Conservation (phyloP, 1,140 invertebrate species). For the Antheraea mylitta region DNA sequence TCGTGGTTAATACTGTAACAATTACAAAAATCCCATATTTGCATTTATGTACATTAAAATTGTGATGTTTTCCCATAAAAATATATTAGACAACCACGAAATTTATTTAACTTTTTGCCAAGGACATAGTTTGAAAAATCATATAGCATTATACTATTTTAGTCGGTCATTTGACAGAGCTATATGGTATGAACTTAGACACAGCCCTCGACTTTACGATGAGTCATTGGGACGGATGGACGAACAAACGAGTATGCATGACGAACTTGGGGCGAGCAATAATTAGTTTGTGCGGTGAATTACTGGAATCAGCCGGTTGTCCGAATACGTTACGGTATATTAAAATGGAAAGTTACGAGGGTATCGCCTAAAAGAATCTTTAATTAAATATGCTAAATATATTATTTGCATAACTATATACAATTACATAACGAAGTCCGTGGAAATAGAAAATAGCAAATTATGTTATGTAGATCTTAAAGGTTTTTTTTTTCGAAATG, state of each 20-base stretch:
- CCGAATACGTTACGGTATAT: not conserved
- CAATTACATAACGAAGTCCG: not conserved
- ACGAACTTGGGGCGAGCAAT: slow-evolving; percentile 24
- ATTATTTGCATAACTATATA: not conserved
- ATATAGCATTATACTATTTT: slow-evolving; percentile 30
- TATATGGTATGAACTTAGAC: slow-evolving; percentile 9
- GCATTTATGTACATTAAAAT: too few relatives aligned
- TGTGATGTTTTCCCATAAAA: too few relatives aligned
- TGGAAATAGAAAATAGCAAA: not conserved
- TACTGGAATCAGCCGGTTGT: not conserved
- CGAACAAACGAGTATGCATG: slow-evolving; percentile 47
- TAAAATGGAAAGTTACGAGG: not conserved
- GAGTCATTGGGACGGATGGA: slow-evolving; percentile 50
- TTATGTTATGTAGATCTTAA: not conserved
- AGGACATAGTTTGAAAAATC: too few relatives aligned
- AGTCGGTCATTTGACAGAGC: slow-evolving; percentile 38
- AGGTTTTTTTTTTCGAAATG: too few relatives aligned
- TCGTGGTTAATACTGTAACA: not conserved
- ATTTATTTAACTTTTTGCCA: too few relatives aligned
- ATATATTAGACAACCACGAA: too few relatives aligned
- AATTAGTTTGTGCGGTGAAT: slow-evolving; percentile 25
- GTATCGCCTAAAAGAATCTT: not conserved
- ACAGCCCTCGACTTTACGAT: slow-evolving; percentile 46
- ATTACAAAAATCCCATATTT: too few relatives aligned
- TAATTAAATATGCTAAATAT: not conserved